phyloP scores from a whole-genome alignment of 2,113 vertebrate genomes.

The Prunella fulvescens region DNA sequence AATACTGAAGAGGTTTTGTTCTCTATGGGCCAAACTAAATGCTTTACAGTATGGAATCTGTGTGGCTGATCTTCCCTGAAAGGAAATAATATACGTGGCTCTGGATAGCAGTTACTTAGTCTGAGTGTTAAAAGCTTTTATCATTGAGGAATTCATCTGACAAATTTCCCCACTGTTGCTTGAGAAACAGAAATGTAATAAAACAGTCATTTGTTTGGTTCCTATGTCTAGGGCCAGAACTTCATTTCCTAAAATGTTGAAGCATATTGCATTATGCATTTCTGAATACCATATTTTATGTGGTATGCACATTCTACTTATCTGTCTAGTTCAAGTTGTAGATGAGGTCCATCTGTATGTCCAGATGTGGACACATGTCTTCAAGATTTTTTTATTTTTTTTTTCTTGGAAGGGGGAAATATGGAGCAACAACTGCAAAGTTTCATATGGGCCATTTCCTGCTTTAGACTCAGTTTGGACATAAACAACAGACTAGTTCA shows the following conservation, averaged over 20 bases:
- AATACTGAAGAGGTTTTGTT: neutral
- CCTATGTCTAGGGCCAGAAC: neutral
- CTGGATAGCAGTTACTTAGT: neutral
- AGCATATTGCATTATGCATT: neutral
- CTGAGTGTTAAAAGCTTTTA: neutral
- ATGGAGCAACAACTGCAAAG: neutral
- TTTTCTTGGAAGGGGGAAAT: neutral
- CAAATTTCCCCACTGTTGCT: neutral
- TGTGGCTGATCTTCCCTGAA: neutral
- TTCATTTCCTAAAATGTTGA: neutral
- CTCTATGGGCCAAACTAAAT: neutral
- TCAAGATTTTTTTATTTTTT: neutral
- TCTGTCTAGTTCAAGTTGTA: neutral
- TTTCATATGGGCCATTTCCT: neutral
- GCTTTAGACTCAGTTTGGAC: neutral
- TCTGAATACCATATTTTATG: neutral
- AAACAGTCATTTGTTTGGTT: neutral
- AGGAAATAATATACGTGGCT: neutral
- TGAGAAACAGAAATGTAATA: neutral
- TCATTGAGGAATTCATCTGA: neutral
- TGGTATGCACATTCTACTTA: neutral
- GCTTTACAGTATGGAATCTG: neutral
- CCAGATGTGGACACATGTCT: neutral
- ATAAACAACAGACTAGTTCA: neutral
- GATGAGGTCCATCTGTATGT: constrained; percentile 2